These are phyloP conservation scores for Antheraea mylitta DNA, from an alignment of 1,140 invertebrate genomes.

Conservation along the genomic window DNA sequence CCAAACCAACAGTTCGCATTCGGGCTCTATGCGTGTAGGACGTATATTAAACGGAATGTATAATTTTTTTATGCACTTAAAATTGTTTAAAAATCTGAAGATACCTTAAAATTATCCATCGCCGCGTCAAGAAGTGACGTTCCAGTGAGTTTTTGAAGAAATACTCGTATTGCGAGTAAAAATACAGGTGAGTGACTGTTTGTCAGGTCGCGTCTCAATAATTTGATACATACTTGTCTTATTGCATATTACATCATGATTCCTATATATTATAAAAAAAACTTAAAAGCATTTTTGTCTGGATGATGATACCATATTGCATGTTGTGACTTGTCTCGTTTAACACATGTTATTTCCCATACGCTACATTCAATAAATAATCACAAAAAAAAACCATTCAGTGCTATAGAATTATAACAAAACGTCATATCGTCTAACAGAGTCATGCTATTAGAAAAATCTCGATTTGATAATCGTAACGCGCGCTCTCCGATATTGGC, in stretches of 20 bases:
- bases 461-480: constrained; percentile 61
- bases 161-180: constrained; percentile 58
- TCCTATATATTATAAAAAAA: background rate
- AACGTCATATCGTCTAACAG: constrained; percentile 27
- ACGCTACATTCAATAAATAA: background rate
- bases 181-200: constrained; percentile 74
- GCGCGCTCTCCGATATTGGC: constrained; percentile 43
- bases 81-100: constrained; percentile 71
- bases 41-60: constrained; percentile 70
- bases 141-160: constrained; percentile 63
- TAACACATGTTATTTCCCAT: background rate
- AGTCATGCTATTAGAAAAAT: constrained; percentile 36
- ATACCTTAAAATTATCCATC: constrained; percentile 68
- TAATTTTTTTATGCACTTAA: constrained; percentile 76
- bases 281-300: background rate
- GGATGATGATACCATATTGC: background rate
- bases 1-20: constrained; percentile 75
- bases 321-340: background rate
- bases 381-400: background rate
- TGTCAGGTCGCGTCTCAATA: constrained; percentile 76
- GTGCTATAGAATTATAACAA: constrained; percentile 21
- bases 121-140: constrained; percentile 57
- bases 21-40: constrained; percentile 61
- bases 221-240: background rate
- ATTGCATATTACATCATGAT: background rate